A percentile compares a stretch with the other conserved stretches of the same genome.
Conservation (phyloP, 2,113 vertebrate species). For the Dolichotis patagonum region DNA sequence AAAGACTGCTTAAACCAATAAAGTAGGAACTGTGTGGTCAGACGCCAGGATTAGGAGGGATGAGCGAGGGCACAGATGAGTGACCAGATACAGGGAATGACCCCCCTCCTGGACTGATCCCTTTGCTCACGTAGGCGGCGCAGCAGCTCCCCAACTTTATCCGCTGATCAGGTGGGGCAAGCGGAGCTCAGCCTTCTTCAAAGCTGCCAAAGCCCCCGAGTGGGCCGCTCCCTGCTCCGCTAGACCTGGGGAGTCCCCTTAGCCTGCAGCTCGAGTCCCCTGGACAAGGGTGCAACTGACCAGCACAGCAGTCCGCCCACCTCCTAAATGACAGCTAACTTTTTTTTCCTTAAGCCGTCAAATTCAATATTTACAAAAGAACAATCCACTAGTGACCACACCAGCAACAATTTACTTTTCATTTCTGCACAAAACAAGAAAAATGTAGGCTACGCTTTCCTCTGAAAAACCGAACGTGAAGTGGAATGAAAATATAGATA, state of each 20-base stretch:
- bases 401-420: neutral
- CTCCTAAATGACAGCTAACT: neutral
- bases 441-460: slow-evolving; percentile 25
- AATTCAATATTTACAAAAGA: slow-evolving; percentile 73
- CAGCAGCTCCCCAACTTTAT: neutral
- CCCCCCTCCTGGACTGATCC: neutral
- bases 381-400: slow-evolving; percentile 62
- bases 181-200: neutral
- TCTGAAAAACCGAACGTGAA: slow-evolving; percentile 40
- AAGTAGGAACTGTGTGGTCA: neutral
- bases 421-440: slow-evolving; percentile 58
- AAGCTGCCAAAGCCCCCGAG: neutral
- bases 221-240: neutral
- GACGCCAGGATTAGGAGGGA: neutral
- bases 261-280: accelerated
- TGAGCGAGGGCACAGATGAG: neutral
- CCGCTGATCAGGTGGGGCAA: accelerated
- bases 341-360: slow-evolving; percentile 26
- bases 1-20: neutral
- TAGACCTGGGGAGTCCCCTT: neutral
- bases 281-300: neutral
- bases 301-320: slow-evolving; percentile 40
- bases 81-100: neutral
- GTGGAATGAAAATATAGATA: neutral
- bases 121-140: accelerated